Evolutionary conservation across 1,140 invertebrate genomes (phyloP), one percentile per base, ranked within the genome.

Genomic region (Papilio xuthus): DNA sequence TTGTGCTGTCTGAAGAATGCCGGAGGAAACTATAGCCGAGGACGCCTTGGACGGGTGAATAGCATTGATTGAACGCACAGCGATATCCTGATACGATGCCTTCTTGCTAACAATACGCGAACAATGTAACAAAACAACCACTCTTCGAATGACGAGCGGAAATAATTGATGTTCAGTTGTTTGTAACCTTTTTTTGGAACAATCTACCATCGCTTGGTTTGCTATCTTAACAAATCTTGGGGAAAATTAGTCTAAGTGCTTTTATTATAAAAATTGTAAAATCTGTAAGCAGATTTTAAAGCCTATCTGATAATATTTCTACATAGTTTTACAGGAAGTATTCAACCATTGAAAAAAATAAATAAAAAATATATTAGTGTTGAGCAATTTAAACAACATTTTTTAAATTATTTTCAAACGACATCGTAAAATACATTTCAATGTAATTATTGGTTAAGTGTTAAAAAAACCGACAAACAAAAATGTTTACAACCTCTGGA

Each of bases 1-100:
- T 92, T 92, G 88, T 92, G 84, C 84, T 92, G 91, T 92, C 91
- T 83, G 79, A 88, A 87, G 87, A 87, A 87, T 91, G 86, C 83
- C 83, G 78, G 82, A 91, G 89, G 90, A 89, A 91, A 87, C 88
- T 83, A 69, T 84, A 85, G 86, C 89, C 84, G 80, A 88, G 83
- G 56, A 79, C 87, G 85, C 88, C 89, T 91, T 92, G 89, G 89
- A 85, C 84, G 79, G 86, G 70, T 84, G 82, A 89, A 86, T 84
- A 84, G 85, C 81, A 77, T 81, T 84, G 87, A 89, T 89, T 85
- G 86, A 89, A 87, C 86, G 80, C 79, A 78, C 78, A 69, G 76
- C 75, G 77, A 79, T 84, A 81, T 82, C 78, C 83, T 83, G 83
- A 81, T 82, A 4, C 83, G 80, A 84, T 81, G 80, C 77, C 80